Evolutionary conservation across 1,140 invertebrate genomes (phyloP), one percentile per base, ranked within the genome.

Genomic region (Ptiloglossa arizonensis): DNA sequence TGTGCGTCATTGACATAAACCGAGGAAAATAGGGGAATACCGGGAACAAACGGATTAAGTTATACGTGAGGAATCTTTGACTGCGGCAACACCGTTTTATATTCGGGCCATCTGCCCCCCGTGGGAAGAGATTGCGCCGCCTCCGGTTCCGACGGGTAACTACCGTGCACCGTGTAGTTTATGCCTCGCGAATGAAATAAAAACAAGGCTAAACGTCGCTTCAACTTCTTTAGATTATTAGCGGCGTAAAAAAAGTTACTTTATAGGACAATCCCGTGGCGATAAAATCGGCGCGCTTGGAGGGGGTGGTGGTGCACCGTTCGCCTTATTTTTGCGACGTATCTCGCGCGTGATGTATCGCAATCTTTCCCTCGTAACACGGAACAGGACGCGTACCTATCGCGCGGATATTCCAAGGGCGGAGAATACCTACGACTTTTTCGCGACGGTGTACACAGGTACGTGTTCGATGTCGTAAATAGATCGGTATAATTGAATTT

Each of bases 1-100:
- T 68, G 59, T n/a, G 54, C 67, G 77, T 82, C 66, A 74, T 75
- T 63, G 63, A 63, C 78, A 62, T 80, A 80, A 80, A 80, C 78
- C 71, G 24, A 29, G 19, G 52, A 73, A 79, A 74, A 59, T 63
- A 69, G 35, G 50, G 35, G 35, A 79, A 67, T 32, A 27, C 22
- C 44, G 44, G 44, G 56, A 62, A 67, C 63, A 68, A 66, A 46
- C 71, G 70, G 66, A 80, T 79, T 80, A 80, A 80, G 78, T 74
- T 69, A 69, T 74, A 80, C 77, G 70, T 60, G 66, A 70, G 62
- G 56, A 74, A 79, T 82, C 66, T 69, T 69, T 79, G 63, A 59
- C 52, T 48, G 72, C 38, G 22, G 48, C 69, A 38, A 13, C n/a
- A 29, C 8, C 6, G 44, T 80, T 79, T 79, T 70, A 64, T 54